phyloP scores from a whole-genome alignment of 2,113 vertebrate species.

The Alligator mississippiensis region DNA sequence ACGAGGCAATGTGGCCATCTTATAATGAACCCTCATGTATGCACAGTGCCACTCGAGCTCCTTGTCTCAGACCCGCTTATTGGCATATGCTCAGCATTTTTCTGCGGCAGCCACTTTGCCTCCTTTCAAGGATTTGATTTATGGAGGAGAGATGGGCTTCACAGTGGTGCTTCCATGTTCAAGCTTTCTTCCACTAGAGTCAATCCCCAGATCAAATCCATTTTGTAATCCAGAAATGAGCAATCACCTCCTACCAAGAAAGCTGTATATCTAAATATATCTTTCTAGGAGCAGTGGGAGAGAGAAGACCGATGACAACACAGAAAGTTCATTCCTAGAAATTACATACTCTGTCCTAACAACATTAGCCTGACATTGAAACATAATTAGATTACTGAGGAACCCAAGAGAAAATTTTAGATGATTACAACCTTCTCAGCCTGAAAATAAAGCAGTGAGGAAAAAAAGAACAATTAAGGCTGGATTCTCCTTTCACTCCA shows the following conservation, averaged over 20 bases:
- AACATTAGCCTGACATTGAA: background rate
- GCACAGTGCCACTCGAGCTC: too few relatives aligned
- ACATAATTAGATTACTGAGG: background rate
- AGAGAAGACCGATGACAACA: background rate
- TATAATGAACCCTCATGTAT: too few relatives aligned
- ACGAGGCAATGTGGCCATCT: too few relatives aligned
- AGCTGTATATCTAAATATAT: fast-evolving
- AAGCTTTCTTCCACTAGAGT: too few relatives aligned
- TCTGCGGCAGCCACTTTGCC: too few relatives aligned
- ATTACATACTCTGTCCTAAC: fast-evolving
- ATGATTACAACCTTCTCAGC: background rate
- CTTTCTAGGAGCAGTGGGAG: background rate
- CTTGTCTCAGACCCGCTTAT: too few relatives aligned
- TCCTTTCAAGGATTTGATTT: too few relatives aligned
- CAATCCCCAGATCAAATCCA: background rate
- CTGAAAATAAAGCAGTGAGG: background rate
- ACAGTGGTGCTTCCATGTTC: background rate
- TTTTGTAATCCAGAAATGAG: background rate
- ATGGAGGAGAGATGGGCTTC: too few relatives aligned
- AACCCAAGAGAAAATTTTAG: background rate
- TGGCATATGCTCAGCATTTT: too few relatives aligned
- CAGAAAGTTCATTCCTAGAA: background rate
- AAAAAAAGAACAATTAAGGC: background rate
- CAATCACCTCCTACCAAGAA: background rate
- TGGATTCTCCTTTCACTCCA: background rate